Evolutionary conservation across 2,113 vertebrate species (phyloP).

Genomic region (Rattus rattus): DNA sequence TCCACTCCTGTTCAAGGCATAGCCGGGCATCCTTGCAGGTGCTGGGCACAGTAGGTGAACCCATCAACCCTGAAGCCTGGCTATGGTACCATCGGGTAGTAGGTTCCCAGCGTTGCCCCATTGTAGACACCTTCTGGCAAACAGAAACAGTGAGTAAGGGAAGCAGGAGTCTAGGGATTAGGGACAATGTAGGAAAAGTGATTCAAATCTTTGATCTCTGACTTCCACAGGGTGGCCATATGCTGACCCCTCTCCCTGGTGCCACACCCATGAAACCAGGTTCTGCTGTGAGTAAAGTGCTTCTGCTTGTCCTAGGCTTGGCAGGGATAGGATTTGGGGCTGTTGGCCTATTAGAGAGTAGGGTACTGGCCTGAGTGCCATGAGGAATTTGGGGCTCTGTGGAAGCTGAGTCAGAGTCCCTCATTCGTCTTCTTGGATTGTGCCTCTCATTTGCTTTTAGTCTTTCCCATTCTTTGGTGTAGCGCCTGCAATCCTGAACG

Average conservation of each 20-base stretch:
- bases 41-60: slow-evolving; percentile 96
- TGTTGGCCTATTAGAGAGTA: slow-evolving; percentile 14
- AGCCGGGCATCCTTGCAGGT: slow-evolving; percentile 94
- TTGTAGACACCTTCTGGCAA: slow-evolving; percentile 99
- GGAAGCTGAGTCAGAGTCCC: slow-evolving; percentile 28
- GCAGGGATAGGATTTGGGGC: not conserved
- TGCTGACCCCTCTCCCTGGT: slow-evolving; percentile 95
- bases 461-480: slow-evolving; percentile 98
- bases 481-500: slow-evolving; percentile 95
- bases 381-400: not conserved
- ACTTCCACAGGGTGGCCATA: slow-evolving; percentile 94
- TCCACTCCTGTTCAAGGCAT: slow-evolving; percentile 85
- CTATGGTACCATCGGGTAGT: slow-evolving; percentile 96
- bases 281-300: slow-evolving; percentile 93
- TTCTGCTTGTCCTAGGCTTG: not conserved
- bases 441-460: slow-evolving; percentile 83
- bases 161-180: slow-evolving; percentile 24
- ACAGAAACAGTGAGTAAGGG: slow-evolving; percentile 93
- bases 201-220: slow-evolving; percentile 14
- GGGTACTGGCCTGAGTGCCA: not conserved
- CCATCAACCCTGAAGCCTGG: slow-evolving; percentile 99
- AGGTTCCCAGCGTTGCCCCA: slow-evolving; percentile 93
- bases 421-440: slow-evolving; percentile 47
- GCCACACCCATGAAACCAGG: slow-evolving; percentile 96
- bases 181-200: slow-evolving; percentile 38